phyloP scores from a whole-genome alignment of 1,140 invertebrate genomes.

The Drosophila repletoides region DNA sequence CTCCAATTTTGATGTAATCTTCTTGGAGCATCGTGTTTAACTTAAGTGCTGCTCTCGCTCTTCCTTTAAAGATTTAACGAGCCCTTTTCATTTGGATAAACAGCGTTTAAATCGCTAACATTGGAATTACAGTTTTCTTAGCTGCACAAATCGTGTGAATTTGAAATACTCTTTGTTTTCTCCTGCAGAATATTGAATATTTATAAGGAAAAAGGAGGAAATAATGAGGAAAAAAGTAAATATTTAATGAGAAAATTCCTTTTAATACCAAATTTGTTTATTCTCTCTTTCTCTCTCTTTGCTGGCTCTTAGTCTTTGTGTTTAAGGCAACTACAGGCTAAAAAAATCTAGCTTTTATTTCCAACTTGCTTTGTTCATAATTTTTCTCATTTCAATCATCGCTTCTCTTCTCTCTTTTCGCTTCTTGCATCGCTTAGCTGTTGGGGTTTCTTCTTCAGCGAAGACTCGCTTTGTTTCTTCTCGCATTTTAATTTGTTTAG shows the following conservation, averaged over 20 bases:
- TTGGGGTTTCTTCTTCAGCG: too few relatives aligned
- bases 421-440: not conserved
- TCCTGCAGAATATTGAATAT: not conserved
- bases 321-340: too few relatives aligned
- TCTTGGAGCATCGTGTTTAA: not conserved
- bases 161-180: too few relatives aligned
- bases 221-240: too few relatives aligned
- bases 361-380: too few relatives aligned
- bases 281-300: not conserved
- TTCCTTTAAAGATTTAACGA: constrained; percentile 27
- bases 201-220: not conserved
- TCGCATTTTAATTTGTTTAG: too few relatives aligned
- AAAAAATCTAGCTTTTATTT: too few relatives aligned
- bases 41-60: constrained; percentile 23
- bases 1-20: constrained; percentile 36
- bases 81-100: constrained; percentile 8
- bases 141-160: not conserved
- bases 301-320: not conserved
- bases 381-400: not conserved
- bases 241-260: too few relatives aligned
- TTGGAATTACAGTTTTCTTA: constrained; percentile 6
- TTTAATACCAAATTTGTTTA: too few relatives aligned
- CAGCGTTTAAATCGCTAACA: not conserved
- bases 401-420: too few relatives aligned
- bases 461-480: too few relatives aligned